phyloP scores from a whole-genome alignment of 2,113 vertebrate species.

The Argyrosomus japonicus region DNA sequence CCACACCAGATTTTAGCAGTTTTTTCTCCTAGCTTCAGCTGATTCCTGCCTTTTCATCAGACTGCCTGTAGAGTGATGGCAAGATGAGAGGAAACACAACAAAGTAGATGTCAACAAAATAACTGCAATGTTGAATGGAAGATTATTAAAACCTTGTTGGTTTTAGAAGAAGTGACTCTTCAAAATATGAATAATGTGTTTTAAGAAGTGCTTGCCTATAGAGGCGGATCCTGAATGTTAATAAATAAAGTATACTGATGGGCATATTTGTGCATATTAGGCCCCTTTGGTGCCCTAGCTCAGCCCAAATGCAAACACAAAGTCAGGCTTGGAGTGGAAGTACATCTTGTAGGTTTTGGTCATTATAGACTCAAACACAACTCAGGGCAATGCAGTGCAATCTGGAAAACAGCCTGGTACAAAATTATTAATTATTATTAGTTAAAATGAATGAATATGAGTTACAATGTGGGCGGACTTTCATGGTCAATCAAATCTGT shows the following conservation, averaged over 20 bases:
- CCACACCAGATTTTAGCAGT: constrained; percentile 89
- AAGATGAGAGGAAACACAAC: constrained; percentile 23
- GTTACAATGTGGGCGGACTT: constrained; percentile 4
- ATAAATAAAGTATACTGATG: background rate
- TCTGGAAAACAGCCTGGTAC: background rate
- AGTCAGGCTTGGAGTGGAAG: background rate
- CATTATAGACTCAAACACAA: background rate
- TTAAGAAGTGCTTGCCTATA: background rate
- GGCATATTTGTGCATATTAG: background rate
- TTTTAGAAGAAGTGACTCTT: background rate
- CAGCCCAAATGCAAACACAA: background rate
- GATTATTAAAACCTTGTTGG: background rate
- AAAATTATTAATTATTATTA: constrained; percentile 9
- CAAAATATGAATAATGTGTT: constrained; percentile 6
- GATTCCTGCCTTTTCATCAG: constrained; percentile 89
- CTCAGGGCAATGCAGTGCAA: background rate
- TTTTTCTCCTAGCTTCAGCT: constrained; percentile 88
- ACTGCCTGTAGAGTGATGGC: constrained; percentile 55
- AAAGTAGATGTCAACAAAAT: constrained; percentile 13
- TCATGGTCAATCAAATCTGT: background rate
- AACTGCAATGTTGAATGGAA: background rate
- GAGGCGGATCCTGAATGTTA: background rate
- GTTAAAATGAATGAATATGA: background rate
- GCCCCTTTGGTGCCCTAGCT: background rate
- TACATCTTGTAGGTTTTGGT: background rate